Base-by-base conservation (phyloP, 2,797 vertebrate species). In the Molossus alvarezi region DNA sequence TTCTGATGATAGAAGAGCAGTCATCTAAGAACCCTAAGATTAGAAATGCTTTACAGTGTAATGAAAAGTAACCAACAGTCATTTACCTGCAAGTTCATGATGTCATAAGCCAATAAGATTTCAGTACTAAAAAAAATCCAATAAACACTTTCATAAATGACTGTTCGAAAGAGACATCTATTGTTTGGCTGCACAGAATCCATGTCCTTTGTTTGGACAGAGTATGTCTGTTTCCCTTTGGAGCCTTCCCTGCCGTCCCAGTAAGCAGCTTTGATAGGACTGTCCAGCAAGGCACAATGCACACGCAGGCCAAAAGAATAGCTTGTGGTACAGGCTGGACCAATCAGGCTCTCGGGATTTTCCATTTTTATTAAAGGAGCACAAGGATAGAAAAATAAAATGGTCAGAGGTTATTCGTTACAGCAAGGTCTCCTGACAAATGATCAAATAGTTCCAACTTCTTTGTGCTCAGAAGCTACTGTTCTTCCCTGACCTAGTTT, bases 401-500 rank as follows among this genome's bases (percentile, higher is more conserved):
- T 10, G 11, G 21, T 64, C 27, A 18, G 6, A 79, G 64, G 71
- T 82, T n/a, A 27, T 21, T 37, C 69, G 48, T 55, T 95, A 91
- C 10, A 60, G 27, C 21, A 55, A 57, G 5, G 2, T n/a, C 9
- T 86, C 18, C 29, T 58, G 23, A 71, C 25, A 95, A 95, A 92
- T 45, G 21, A 81, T 33, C 57, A 79, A 73, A 79, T 53, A 72
- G 33, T 73, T 91, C 25, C 33, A 41, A 51, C 11, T 75, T 64
- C 27, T 95, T 80, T 48, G 45, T 20, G 55, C 53, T 85, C 9
- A 29, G 29, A 8, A 81, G 53, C 51, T 87, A 91, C 5, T 62
- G 6, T 58, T 67, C 77, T 97, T 95, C 84, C 11, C 60, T 84
- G 80, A 94, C 58, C 75, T 25, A 60, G 41, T 11, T 97, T 97